Conservation (phyloP, 2,797 vertebrate genomes). For the Falco concolor region DNA sequence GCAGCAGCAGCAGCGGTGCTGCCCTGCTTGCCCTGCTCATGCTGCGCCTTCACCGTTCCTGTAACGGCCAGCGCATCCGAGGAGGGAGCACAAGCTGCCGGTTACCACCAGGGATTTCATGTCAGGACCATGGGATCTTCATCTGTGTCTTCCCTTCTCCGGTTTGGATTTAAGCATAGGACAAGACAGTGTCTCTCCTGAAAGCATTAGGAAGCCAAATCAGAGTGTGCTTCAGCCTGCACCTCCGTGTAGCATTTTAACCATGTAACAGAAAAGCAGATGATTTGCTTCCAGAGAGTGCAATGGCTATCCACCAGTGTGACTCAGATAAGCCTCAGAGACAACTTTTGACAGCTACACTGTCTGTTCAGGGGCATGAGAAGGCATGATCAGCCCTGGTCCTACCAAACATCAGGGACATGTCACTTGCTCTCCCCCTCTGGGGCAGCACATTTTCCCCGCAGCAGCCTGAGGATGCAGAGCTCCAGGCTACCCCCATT, state of each 20-base stretch:
- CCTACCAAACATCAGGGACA: background rate
- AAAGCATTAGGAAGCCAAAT: background rate
- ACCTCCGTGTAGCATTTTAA: background rate
- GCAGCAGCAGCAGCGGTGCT: fast-evolving
- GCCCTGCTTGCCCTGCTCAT: background rate
- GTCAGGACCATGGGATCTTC: background rate
- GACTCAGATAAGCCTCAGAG: background rate
- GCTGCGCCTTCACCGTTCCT: background rate
- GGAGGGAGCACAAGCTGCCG: background rate
- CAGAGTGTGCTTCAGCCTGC: background rate
- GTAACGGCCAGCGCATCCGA: fast-evolving
- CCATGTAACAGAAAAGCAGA: background rate
- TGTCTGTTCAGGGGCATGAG: background rate
- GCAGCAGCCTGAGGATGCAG: background rate
- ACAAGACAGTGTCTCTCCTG: background rate
- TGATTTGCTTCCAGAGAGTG: background rate
- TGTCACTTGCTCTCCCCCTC: background rate
- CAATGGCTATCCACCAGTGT: background rate
- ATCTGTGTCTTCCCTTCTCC: background rate
- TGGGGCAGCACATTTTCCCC: background rate
- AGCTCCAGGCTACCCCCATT: background rate
- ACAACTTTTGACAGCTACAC: background rate
- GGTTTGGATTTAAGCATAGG: background rate
- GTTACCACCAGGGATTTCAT: background rate
- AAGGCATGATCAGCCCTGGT: background rate